Conservation (phyloP, 2,888 invertebrate species). For the Xanthorhoe designata region DNA sequence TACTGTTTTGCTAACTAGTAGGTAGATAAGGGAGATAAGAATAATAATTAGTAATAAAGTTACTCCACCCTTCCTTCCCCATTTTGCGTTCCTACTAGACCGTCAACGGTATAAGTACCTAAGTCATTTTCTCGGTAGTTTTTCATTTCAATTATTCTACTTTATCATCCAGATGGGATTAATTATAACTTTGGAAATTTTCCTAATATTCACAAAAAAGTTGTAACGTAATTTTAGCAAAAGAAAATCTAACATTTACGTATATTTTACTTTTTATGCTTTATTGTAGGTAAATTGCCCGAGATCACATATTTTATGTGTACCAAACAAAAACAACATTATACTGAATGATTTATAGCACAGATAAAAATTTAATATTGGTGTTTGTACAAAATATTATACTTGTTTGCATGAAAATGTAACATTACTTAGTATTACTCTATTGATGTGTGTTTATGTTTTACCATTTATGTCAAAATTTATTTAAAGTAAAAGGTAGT, state of each 20-base stretch:
- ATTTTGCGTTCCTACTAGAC: no score
- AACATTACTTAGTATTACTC: slow-evolving; percentile 3
- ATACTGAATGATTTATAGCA: slow-evolving; percentile 53
- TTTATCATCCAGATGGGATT: no score
- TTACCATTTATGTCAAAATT: not conserved
- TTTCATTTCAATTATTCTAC: no score
- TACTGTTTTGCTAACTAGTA: no score
- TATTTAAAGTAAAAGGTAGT: no score
- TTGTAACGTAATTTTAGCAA: not conserved
- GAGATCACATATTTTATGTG: slow-evolving; percentile 36
- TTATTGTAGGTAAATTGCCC: slow-evolving; percentile 28
- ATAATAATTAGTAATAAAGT: no score
- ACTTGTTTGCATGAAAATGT: slow-evolving; percentile 31
- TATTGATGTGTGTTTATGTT: slow-evolving; percentile 3
- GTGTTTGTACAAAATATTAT: slow-evolving; percentile 46
- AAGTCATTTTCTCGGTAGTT: no score
- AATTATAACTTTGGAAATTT: not conserved
- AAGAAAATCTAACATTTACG: slow-evolving; percentile 21
- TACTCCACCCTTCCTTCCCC: no score
- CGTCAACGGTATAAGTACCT: no score
- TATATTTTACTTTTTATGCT: slow-evolving; percentile 27
- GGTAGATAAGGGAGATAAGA: no score
- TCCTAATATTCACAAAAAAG: not conserved
- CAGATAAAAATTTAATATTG: slow-evolving; percentile 50
- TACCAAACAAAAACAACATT: slow-evolving; percentile 53